Evolutionary conservation across 35 echinoderm and acorn worm genomes (phyloP), one percentile per base, ranked within the genome.

Genomic region (Apostichopus japonicus): DNA sequence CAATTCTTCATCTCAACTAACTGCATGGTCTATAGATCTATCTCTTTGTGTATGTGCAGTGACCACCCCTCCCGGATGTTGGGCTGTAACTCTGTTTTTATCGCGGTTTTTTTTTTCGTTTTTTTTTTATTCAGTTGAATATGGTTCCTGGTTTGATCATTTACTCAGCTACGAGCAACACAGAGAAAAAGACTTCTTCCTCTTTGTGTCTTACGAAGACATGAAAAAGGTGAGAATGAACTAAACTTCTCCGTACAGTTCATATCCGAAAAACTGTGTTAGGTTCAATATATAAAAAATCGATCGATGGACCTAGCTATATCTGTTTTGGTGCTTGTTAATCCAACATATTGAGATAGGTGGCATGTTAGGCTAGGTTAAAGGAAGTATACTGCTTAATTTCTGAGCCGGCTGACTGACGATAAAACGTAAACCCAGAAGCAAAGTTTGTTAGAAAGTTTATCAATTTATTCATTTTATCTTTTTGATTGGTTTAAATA

Each of bases 61-160:
- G 33, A 44, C 33, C 33, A 44, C 33, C 33, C 33, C 33, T 44
- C 33, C 33, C 33, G 33, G 33, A 4, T 1, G 33, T 44, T 44
- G 2, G 33, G 33, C 33, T 44, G 33, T 19, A 67, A 10, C 63
- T 67, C 63, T 19, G 63, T 67, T 67, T 67, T 19, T 44, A 44
- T 67, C 19, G 63, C 63, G 19, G 63, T 5, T 67, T 67, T 19
- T 44, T 79, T 44, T 44, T 24, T 79, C 23, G 10, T 79, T 79
- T 24, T 79, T 79, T 19, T 80, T 80, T 80, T n/a, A n/a, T n/a
- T 6, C 78, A 80, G 78, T 80, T 80, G 78, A 80, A 53, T 80
- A 80, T 25, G 78, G 78, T 6, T 22, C 52, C 14, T 80, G 78
- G 78, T 44, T 80, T 24, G 78, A 80, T 44, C 78, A 80, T 53